Conservation (phyloP, 2,113 vertebrate genomes). For the Verasper variegatus region DNA sequence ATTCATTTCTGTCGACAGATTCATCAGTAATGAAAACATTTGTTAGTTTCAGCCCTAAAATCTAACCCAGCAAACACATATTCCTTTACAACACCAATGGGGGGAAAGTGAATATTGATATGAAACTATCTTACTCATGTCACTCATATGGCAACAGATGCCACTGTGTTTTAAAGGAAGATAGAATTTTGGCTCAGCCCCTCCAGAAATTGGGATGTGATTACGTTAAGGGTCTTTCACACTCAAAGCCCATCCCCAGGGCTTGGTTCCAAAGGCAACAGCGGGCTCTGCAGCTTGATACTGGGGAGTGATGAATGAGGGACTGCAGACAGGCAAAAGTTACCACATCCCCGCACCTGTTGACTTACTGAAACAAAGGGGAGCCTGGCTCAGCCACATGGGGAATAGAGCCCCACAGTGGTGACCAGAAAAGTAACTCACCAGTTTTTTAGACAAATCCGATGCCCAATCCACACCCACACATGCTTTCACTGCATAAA, state of each 20-base stretch:
- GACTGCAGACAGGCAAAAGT: slow-evolving; percentile 39
- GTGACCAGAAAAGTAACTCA: slow-evolving; percentile 32
- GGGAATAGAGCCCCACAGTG: neutral
- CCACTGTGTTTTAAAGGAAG: slow-evolving; percentile 5
- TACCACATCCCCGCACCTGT: slow-evolving; percentile 78
- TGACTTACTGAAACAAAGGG: slow-evolving; percentile 30
- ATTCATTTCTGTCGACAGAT: too few species aligned
- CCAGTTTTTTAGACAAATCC: neutral
- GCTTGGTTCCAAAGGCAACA: neutral
- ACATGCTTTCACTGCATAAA: slow-evolving; percentile 13
- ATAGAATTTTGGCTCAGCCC: slow-evolving; percentile 8
- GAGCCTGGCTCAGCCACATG: neutral
- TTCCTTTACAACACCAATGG: too few species aligned
- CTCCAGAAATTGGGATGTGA: slow-evolving; percentile 27
- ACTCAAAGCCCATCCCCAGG: slow-evolving; percentile 1
- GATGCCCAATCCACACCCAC: neutral
- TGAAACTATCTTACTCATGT: neutral
- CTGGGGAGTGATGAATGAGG: neutral
- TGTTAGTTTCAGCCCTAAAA: too few species aligned
- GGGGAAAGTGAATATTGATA: neutral
- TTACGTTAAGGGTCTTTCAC: slow-evolving; percentile 34
- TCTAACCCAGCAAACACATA: neutral
- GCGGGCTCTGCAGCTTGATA: slow-evolving; percentile 8
- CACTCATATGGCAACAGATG: slow-evolving; percentile 11
- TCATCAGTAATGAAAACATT: too few species aligned